These are phyloP conservation scores for Scrobipalpa atriplicella DNA, from an alignment of 2,888 invertebrate genomes.

Conservation along the genomic window DNA sequence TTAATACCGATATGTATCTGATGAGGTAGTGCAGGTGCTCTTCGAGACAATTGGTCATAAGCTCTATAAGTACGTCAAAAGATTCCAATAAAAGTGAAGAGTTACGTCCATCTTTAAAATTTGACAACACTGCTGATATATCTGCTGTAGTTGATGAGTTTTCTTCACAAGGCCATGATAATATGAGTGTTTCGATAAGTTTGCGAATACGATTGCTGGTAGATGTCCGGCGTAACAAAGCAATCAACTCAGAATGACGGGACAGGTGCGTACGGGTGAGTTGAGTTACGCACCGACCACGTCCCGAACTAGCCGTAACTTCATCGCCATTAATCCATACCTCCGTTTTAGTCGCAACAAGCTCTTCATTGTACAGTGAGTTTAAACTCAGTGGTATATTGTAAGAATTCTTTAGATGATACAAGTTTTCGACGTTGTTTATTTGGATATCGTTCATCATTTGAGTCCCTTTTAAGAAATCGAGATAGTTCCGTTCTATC, in stretches of 20 bases:
- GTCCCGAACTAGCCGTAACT: slow-evolving; percentile 50
- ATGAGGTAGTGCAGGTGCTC: slow-evolving; percentile 64
- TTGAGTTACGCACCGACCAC: slow-evolving; percentile 55
- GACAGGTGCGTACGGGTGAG: slow-evolving; percentile 53
- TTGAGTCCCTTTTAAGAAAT: slow-evolving; percentile 71
- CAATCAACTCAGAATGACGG: slow-evolving; percentile 50
- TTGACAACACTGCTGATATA: slow-evolving; percentile 45
- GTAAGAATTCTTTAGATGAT: slow-evolving; percentile 71
- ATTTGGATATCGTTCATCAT: slow-evolving; percentile 56
- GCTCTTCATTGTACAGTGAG: slow-evolving; percentile 58
- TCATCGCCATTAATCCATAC: slow-evolving; percentile 49
- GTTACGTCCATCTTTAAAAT: slow-evolving; percentile 63
- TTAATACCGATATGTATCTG: slow-evolving; percentile 57
- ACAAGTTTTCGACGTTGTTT: slow-evolving; percentile 62
- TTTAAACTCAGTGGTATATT: slow-evolving; percentile 56
- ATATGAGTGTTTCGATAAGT: slow-evolving; percentile 61
- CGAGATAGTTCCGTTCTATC: slow-evolving; percentile 72
- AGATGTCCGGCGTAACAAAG: slow-evolving; percentile 59
- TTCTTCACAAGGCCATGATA: slow-evolving; percentile 38
- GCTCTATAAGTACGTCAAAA: slow-evolving; percentile 60
- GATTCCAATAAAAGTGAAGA: slow-evolving; percentile 56
- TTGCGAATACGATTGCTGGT: slow-evolving; percentile 59
- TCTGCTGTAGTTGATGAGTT: slow-evolving; percentile 37
- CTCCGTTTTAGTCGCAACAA: slow-evolving; percentile 46
- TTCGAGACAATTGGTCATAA: slow-evolving; percentile 61